Base-by-base conservation (phyloP, 2,888 invertebrate species). In the Piscicola geometra region DNA sequence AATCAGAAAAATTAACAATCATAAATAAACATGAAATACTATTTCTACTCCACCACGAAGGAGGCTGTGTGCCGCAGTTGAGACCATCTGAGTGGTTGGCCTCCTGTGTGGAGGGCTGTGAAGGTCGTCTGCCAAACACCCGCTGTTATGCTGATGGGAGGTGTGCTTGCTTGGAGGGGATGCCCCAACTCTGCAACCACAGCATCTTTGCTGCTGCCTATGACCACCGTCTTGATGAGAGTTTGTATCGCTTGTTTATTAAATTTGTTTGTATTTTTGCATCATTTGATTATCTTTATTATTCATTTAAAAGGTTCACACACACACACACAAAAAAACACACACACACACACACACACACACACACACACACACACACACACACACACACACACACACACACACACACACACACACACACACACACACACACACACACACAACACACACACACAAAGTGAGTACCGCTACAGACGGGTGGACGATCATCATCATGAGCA, bases 301-400 rank as follows among this genome's bases (percentile, higher is more conserved):
- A n/a, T n/a, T n/a, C n/a, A n/a, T n/a, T n/a, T n/a, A n/a, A n/a
- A n/a, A n/a, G n/a, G n/a, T n/a, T n/a, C 41, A 41, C 41, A 41
- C 41, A 41, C 41, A 64, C 64, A 64, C 30, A 64, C 64, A 64
- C 30, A 64, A 5, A 64, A 28, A 64, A 5, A 64, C 30, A 64
- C 64, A 64, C 30, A 64, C 64, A 64, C 30, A 64, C 64, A 64
- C 30, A 64, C 64, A 64, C 30, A 64, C 64, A 64, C 30, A 64
- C 64, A 64, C 30, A 64, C 64, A 64, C 30, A 64, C 64, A 64
- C 30, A 64, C 64, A 64, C 30, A 64, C 64, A 64, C 30, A 64
- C 64, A 64, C 30, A 64, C 64, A 64, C 30, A 64, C 64, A 64
- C 30, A 64, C 64, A 64, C 30, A 64, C 64, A 64, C 30, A 64